Base-by-base conservation (phyloP, 1,140 invertebrate genomes). In the Ostrea denselamellosa region DNA sequence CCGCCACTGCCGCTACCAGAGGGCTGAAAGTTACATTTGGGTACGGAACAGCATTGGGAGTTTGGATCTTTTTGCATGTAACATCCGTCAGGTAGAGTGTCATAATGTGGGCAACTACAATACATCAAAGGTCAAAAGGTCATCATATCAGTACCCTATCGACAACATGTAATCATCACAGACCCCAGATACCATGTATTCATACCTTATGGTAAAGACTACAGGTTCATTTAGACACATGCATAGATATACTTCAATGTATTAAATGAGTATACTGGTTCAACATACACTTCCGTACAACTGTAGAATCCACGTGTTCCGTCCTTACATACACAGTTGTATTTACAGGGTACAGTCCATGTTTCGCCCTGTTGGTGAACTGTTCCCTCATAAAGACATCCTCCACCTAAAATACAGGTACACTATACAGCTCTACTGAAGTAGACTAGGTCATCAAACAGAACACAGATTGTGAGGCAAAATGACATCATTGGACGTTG, bases 321-420 rank as follows among this genome's bases (percentile, higher is more conserved):
- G 85, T 92, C 91, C 8, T 88, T 68, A 85, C 91, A 92, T 65
- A 86, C 82, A 71, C 91, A 92, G 87, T 87, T 90, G 83, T 88
- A 90, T 71, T 91, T 89, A 86, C 91, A 92, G 17, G 89, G 90
- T 12, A 91, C 90, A 17, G 86, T 87, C 91, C 91, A 92, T 0
- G 82, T 86, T 83, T 91, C 86, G 17, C 91, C 91, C 34, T 90
- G 89, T 34, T 85, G 89, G 86, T 91, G 90, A 5, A 71, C 54
- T 10, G 52, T 81, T 28, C 89, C 90, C 58, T 92, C 90, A 83
- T 92, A 91, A n/a, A 89, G 17, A 89, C 91, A 92, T 88, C 88
- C 88, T 68, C 84, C 87, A 65, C 54, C 84, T 85, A 19, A 17
- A n/a, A 62, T n/a, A 62, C 14, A 62, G 12, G 56, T 62, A 44